Evolutionary conservation across 2,888 invertebrate genomes (phyloP), one percentile per base, ranked within the genome.

Genomic region (Dione juno): DNA sequence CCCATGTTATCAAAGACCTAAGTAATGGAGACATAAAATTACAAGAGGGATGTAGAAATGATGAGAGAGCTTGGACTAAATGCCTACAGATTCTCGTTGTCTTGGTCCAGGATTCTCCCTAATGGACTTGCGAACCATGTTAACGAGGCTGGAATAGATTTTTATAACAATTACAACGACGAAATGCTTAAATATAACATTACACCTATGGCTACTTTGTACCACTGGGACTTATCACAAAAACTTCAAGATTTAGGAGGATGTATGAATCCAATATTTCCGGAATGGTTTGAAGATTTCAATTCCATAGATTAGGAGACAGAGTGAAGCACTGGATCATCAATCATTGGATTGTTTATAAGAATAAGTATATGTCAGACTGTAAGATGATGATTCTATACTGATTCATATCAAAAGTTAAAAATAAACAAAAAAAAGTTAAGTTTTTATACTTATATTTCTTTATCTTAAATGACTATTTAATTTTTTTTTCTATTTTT

Each of bases 161-260:
- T 95, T 83, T 96, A 96, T 84, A 94, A 95, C 75, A 89, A 93
- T 72, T 85, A 96, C 8, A 95, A 96, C 68, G 83, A 95, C 77
- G 94, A 94, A 79, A 90, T 96, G 74, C 70, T 95, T 0, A 90
- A 88, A 43, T 94, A 94, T 74, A 93, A 93, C 58, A 95, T 96
- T 67, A 84, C 88, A 54, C 96, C 96, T 0, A 85, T 95, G 83
- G 87, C 94, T 0, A 94, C 94, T 0, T 81, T 95, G 37, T 94
- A 92, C 77, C 94, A 94, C 70, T 94, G 93, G 90, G 94, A 94
- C 77, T 79, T 94, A 54, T 94, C 94, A 0, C 88, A 92, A 69
- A 87, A 87, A 53, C 81, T 95, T 0, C 94, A 94, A 74, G 92
- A 94, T 0, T 75, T 94, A 10, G 95, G 95, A 10, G 95, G 95